Conservation (phyloP, 2,888 invertebrate genomes). For the Drosophila phalerata region DNA sequence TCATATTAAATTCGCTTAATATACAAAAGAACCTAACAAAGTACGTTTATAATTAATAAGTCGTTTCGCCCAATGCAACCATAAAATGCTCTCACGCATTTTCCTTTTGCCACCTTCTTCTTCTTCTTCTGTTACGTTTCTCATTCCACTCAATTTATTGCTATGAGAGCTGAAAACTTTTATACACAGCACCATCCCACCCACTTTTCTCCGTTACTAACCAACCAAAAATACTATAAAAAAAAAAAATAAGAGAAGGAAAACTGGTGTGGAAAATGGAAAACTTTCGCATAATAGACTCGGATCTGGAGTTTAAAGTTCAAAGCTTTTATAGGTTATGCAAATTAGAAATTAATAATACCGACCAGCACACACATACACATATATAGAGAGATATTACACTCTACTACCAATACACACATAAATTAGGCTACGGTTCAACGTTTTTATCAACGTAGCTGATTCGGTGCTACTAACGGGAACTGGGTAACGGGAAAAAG, state of each 20-base stretch:
- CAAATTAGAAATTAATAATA: slow-evolving; percentile 80
- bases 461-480: slow-evolving; percentile 29
- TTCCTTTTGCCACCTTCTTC: slow-evolving; percentile 12
- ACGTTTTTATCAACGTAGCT: slow-evolving; percentile 75
- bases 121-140: slow-evolving; percentile 26
- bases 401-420: slow-evolving; percentile 72
- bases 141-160: slow-evolving; percentile 75
- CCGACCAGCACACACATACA: slow-evolving; percentile 38
- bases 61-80: slow-evolving; percentile 25
- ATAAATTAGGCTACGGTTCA: slow-evolving; percentile 77
- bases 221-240: slow-evolving; percentile 27
- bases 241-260: slow-evolving; percentile 1
- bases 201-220: not conserved
- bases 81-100: slow-evolving; percentile 33
- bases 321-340: slow-evolving; percentile 80
- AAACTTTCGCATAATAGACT: slow-evolving; percentile 74
- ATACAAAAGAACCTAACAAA: slow-evolving; percentile 13
- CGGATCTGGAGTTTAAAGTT: slow-evolving; percentile 69
- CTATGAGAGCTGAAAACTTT: slow-evolving; percentile 65
- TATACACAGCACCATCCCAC: slow-evolving; percentile 15
- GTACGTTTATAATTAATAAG: slow-evolving; percentile 35
- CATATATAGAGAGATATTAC: slow-evolving; percentile 20
- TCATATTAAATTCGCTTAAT: slow-evolving; percentile 17
- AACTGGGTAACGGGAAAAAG: slow-evolving; percentile 16
- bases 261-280: slow-evolving; percentile 31